Conservation (phyloP, 2,888 invertebrate species). For the Phoronis australis region DNA sequence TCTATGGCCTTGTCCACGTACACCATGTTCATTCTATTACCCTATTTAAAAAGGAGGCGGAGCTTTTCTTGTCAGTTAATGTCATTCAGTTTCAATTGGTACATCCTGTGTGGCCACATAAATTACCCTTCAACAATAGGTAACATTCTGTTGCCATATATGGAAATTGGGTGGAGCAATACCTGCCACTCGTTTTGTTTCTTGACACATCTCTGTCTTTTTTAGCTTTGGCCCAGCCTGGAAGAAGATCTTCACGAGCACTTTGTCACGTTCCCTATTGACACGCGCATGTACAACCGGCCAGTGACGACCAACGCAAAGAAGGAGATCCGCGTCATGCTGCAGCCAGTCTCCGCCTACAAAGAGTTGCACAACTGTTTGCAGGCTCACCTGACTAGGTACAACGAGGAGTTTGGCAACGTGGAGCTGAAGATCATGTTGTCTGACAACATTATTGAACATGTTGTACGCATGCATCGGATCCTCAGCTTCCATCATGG, state of each 20-base stretch:
- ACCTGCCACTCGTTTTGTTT: not conserved
- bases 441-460: slow-evolving; percentile 46
- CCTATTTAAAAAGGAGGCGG: too few relatives aligned
- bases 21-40: too few relatives aligned
- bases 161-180: too few relatives aligned
- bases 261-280: slow-evolving; percentile 49
- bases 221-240: slow-evolving; percentile 37
- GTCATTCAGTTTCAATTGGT: too few relatives aligned
- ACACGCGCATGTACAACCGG: slow-evolving; percentile 40
- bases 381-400: slow-evolving; percentile 42
- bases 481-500: slow-evolving; percentile 49
- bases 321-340: slow-evolving; percentile 41
- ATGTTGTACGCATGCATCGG: slow-evolving; percentile 47
- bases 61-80: too few relatives aligned
- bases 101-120: too few relatives aligned
- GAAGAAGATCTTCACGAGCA: slow-evolving; percentile 33
- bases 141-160: too few relatives aligned
- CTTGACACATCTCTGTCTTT: slow-evolving; percentile 1
- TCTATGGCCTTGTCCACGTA: too few relatives aligned
- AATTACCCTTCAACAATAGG: too few relatives aligned
- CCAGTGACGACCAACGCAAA: slow-evolving; percentile 40
- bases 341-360: slow-evolving; percentile 43
- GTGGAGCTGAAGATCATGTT: slow-evolving; percentile 45
- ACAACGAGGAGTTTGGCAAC: slow-evolving; percentile 52
- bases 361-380: slow-evolving; percentile 44